Evolutionary conservation across 2,113 vertebrate genomes (phyloP), one percentile per base, ranked within the genome.

Genomic region (Vulpes vulpes): DNA sequence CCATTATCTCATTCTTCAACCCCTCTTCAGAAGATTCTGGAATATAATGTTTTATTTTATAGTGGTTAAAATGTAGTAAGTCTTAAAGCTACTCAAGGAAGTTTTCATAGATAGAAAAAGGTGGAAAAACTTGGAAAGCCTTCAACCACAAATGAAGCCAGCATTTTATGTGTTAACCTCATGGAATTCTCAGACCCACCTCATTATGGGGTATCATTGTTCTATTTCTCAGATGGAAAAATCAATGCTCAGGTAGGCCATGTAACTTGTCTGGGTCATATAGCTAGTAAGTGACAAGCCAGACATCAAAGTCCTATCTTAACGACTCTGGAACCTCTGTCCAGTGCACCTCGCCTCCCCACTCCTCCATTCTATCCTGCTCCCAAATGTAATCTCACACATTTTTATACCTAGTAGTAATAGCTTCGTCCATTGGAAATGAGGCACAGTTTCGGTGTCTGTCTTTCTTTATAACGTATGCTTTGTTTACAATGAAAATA

Each of bases 401-500:
- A 20, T 12, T 93, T 96, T 83, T 62, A 73, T 95, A 91, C 30
- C 17, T 78, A 57, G 51, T 23, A 51, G 27, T 84, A 53, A 84
- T 57, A 49, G 95, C 64, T 73, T 49, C 16, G 8, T 79, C 22
- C 35, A 4, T 32, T 38, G 83, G n/a, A 92, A 92, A 64, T 62
- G 67, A 69, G 8, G 0, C 7, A 11, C 14, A 64, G 85, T 23
- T 69, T 95, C 53, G 53, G 4, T 11, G 87, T 71, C 15, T 25
- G 8, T 71, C 27, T 20, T 3, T 35, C 57, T 90, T 60, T 79
- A 55, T 67, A 64, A 32, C 59, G 27, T 80, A 32, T 80, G 14
- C 32, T 90, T 67, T 65, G 71, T 89, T 92, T 82, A n/a, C 67
- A 38, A 35, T 87, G 20, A 78, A 95, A 96, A 78, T 71, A 27